Evolutionary conservation across 1,140 invertebrate genomes (phyloP).

Genomic region (Matsumurasca onukii): DNA sequence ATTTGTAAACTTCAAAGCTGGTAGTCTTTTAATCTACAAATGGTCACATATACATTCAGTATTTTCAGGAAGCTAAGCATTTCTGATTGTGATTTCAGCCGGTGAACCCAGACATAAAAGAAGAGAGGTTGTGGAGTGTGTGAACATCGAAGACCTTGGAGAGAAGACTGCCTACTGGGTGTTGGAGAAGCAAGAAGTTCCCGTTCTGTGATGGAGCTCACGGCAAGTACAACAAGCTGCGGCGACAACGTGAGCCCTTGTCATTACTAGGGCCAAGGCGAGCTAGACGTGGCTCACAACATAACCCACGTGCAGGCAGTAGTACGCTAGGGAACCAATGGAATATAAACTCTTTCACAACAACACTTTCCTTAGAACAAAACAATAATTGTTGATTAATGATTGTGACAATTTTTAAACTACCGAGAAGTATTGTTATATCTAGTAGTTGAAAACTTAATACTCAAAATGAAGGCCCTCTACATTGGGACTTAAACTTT

Average conservation of each 20-base stretch:
- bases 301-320: too few relatives aligned
- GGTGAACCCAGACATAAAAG: slow-evolving; percentile 62
- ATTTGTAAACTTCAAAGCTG: slow-evolving; percentile 1
- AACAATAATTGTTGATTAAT: too few relatives aligned
- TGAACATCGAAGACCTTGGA: slow-evolving; percentile 93
- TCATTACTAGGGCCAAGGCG: slow-evolving; percentile 58
- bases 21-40: neutral
- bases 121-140: slow-evolving; percentile 88
- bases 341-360: too few relatives aligned
- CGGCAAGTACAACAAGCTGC: slow-evolving; percentile 78
- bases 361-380: too few relatives aligned
- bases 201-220: slow-evolving; percentile 96
- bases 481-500: too few relatives aligned
- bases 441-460: too few relatives aligned
- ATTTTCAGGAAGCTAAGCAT: slow-evolving; percentile 11
- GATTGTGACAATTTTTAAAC: too few relatives aligned
- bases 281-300: slow-evolving; percentile 7
- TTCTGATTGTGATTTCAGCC: slow-evolving; percentile 43
- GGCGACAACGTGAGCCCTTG: slow-evolving; percentile 94
- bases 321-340: too few relatives aligned
- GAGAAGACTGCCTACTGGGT: slow-evolving; percentile 91
- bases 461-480: too few relatives aligned
- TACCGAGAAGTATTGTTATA: too few relatives aligned
- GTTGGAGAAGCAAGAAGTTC: slow-evolving; percentile 90
- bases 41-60: slow-evolving; percentile 24